phyloP scores from a whole-genome alignment of 2,888 invertebrate genomes.

The Drosophila affinis region DNA sequence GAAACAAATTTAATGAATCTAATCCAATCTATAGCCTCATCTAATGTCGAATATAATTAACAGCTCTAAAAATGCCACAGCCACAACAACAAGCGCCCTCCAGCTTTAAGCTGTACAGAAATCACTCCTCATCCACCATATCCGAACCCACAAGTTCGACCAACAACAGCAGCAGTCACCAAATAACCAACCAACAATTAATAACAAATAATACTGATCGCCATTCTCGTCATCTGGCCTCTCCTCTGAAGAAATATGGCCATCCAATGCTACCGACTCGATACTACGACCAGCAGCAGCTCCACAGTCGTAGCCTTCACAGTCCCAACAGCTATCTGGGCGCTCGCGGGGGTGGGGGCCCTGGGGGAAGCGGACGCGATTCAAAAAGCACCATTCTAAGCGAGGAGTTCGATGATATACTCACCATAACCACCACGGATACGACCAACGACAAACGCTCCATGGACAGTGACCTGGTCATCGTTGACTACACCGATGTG shows the following conservation, averaged over 20 bases:
- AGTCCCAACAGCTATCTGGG: constrained; percentile 78
- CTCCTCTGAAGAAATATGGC: constrained; percentile 80
- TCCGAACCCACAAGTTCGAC: constrained; percentile 80
- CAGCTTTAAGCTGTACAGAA: constrained; percentile 62
- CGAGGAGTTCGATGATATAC: constrained; percentile 84
- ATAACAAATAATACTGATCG: constrained; percentile 64
- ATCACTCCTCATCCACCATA: constrained; percentile 81
- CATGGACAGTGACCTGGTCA: constrained; percentile 81
- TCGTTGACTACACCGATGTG: constrained; percentile 82
- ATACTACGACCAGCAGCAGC: constrained; percentile 60
- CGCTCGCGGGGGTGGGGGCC: constrained; percentile 61
- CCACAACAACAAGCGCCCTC: constrained; percentile 34
- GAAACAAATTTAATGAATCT: not conserved
- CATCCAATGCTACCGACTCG: constrained; percentile 65
- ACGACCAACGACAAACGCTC: constrained; percentile 81
- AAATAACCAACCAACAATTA: constrained; percentile 47
- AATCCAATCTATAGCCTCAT: not conserved
- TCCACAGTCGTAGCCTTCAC: constrained; percentile 68
- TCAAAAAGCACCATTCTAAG: constrained; percentile 83
- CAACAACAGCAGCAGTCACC: constrained; percentile 69
- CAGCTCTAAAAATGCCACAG: constrained; percentile 70
- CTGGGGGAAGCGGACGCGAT: constrained; percentile 80
- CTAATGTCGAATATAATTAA: constrained; percentile 1
- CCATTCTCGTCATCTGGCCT: constrained; percentile 82
- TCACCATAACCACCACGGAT: constrained; percentile 83